Evolutionary conservation across 35 echinoderm and acorn worm species (phyloP).

Genomic region (Nesometra sesokonis): DNA sequence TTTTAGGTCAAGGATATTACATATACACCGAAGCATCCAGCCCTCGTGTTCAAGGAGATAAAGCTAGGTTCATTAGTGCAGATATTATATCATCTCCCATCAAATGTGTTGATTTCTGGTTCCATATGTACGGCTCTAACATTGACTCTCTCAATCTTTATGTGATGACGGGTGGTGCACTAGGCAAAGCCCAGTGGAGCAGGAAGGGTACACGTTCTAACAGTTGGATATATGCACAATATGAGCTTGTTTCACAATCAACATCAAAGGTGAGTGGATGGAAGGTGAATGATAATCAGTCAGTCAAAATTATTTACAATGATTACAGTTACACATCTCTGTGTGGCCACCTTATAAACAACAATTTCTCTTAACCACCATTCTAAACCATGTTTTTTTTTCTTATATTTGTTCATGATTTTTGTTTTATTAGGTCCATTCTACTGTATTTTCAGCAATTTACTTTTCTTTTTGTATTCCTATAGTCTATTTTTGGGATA

Average conservation of each 20-base stretch:
- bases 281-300: too few relatives aligned
- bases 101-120: conserved; percentile 55
- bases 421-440: too few relatives aligned
- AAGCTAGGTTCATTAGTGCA: conserved; percentile 6
- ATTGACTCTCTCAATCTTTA: conserved; percentile 43
- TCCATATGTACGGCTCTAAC: conserved; percentile 55
- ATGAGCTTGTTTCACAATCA: background rate
- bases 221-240: conserved; percentile 34
- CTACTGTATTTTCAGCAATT: too few relatives aligned
- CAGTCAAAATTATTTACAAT: too few relatives aligned
- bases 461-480: too few relatives aligned
- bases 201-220: conserved; percentile 16
- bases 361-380: too few relatives aligned
- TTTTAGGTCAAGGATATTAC: conserved; percentile 26
- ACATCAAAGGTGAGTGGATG: conserved; percentile 27
- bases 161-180: background rate
- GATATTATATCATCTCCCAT: background rate
- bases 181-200: conserved; percentile 18
- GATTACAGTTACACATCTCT: too few relatives aligned
- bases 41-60: background rate
- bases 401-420: too few relatives aligned
- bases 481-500: too few relatives aligned
- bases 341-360: too few relatives aligned
- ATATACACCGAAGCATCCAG: conserved; percentile 35
- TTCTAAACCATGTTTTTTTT: too few relatives aligned